These are phyloP conservation scores for Pangasius sanitwongsei DNA, from an alignment of 2,797 vertebrate species.

Conservation along the genomic window DNA sequence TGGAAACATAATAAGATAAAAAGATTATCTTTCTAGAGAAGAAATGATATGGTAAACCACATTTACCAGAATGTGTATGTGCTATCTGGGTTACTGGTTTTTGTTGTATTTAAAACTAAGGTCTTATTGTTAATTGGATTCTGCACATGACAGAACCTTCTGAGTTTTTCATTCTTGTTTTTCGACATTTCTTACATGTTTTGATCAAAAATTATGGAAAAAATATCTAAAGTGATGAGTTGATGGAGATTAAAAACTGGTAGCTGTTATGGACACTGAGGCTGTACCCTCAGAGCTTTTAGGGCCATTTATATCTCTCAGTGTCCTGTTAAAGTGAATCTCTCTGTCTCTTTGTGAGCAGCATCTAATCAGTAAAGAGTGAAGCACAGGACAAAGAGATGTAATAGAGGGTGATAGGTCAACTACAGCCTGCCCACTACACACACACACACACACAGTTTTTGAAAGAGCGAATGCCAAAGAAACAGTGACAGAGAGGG, in stretches of 20 bases:
- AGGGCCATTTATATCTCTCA: not conserved
- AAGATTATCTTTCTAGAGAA: not conserved
- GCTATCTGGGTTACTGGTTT: not conserved
- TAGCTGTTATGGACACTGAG: not conserved
- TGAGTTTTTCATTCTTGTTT: not conserved
- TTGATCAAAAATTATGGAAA: not conserved
- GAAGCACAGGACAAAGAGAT: not conserved
- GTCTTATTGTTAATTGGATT: not conserved
- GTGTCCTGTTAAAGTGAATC: conserved; percentile 4
- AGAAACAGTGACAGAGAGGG: not conserved
- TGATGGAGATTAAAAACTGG: not conserved
- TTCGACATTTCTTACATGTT: not conserved
- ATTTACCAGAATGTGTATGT: not conserved
- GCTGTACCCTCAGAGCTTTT: not conserved
- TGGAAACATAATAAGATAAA: not conserved
- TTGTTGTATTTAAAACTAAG: not conserved
- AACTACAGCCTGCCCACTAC: not conserved
- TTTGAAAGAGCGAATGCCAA: not conserved
- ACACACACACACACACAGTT: not conserved
- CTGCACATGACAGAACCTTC: not conserved
- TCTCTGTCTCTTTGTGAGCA: not conserved
- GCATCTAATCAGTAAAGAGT: not conserved
- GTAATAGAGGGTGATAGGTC: not conserved
- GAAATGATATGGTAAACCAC: not conserved
- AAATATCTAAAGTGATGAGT: too few relatives aligned